Conservation (phyloP, 2,797 vertebrate genomes). For the Diceros bicornis region DNA sequence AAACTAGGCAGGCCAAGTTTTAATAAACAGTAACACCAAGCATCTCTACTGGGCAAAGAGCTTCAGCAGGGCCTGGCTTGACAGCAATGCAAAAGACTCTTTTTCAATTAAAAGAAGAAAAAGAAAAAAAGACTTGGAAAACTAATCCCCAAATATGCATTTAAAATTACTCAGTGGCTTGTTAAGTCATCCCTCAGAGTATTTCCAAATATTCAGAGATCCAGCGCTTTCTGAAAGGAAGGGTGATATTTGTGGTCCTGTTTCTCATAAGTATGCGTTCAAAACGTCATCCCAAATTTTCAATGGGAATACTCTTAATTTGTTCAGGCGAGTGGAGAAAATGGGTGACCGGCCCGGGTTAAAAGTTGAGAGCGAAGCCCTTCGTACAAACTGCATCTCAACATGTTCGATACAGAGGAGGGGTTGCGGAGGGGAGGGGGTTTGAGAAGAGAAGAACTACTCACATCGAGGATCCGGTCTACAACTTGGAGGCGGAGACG, state of each 20-base stretch:
- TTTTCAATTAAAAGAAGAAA: not conserved
- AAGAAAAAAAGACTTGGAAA: not conserved
- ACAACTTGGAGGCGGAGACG: not conserved
- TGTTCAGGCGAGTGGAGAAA: not conserved
- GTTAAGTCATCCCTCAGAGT: not conserved
- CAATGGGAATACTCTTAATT: not conserved
- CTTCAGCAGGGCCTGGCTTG: not conserved
- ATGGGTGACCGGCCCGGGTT: not conserved
- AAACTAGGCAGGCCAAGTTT: not conserved
- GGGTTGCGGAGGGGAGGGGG: not conserved
- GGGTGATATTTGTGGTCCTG: not conserved
- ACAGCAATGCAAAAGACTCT: not conserved
- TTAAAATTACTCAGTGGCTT: not conserved
- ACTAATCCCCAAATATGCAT: not conserved
- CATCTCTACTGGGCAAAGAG: not conserved
- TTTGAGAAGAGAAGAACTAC: not conserved
- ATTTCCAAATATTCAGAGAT: slow-evolving; percentile 44
- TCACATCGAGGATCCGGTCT: not conserved
- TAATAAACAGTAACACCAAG: not conserved
- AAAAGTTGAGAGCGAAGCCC: not conserved
- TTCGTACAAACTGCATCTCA: not conserved
- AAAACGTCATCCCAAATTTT: slow-evolving; percentile 42
- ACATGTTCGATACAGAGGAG: not conserved
- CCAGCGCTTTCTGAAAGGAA: slow-evolving; percentile 61
- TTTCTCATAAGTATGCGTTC: not conserved